Evolutionary conservation across 2,113 vertebrate genomes (phyloP), one percentile per base, ranked within the genome.

Genomic region (Apus apus): DNA sequence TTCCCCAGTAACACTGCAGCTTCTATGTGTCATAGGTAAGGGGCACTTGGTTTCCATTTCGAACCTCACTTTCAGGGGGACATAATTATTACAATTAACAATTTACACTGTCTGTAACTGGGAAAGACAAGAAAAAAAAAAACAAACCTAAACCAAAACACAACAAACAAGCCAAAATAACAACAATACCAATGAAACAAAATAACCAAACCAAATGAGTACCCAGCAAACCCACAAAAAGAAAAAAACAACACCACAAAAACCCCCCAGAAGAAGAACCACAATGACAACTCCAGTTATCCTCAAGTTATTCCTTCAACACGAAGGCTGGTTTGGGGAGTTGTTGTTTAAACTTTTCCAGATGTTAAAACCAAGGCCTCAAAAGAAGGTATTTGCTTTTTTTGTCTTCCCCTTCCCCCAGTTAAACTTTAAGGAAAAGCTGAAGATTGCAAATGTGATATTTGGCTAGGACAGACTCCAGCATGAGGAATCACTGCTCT

Each of bases 381-480:
- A 1, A 54, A 50, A 67, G 68, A 6, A 75, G 21, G 2, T 53
- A 26, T 92, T 93, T 83, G 50, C 36, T 48, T 93, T 94, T 68
- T 43, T 40, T 11, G 21, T 11, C 5, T 70, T 23, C 15, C 34
- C 45, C 16, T 79, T 29, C 68, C 5, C 6, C 1, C 67, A 45
- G 57, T 75, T 94, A 92, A 96, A 96, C 88, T 95, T 96, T 90
- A 86, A 65, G 65, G 79, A 90, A 96, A 96, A 79, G 88, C 92
- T 94, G 90, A 90, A 73, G 96, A 95, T 93, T 96, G 90, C 93
- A 96, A 97, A 96, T 96, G 96, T 95, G 96, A 57, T 96, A 96
- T 96, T 97, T 92, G 90, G 50, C 85, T 84, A 72, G 93, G 90
- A 94, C 96, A 80, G 88, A 83, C 87, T 93, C 90, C 89, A 94